These are phyloP conservation scores for Homarus gammarus DNA, from an alignment of 2,888 invertebrate genomes.

Conservation along the genomic window DNA sequence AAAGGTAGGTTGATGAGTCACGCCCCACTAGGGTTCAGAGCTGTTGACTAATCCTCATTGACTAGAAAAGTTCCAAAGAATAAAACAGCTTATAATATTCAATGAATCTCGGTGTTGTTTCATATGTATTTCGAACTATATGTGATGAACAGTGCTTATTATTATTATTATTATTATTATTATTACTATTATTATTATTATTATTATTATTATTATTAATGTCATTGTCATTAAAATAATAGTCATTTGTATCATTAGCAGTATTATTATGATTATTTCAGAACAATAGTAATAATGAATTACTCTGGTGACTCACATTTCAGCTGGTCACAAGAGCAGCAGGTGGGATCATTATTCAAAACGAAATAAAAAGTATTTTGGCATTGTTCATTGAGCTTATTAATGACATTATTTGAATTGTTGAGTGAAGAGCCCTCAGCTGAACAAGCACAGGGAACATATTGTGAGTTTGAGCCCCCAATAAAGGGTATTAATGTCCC, in stretches of 20 bases:
- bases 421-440: not conserved
- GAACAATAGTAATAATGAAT: not conserved
- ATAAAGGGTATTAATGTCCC: not conserved
- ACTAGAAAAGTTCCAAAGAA: no score
- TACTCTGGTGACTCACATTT: not conserved
- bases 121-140: no score
- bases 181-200: slow-evolving; percentile 12
- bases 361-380: not conserved
- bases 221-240: slow-evolving; percentile 13
- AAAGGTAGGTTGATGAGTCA: no score
- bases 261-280: not conserved
- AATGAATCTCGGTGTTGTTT: no score
- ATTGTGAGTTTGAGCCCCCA: not conserved
- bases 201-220: not conserved
- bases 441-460: not conserved
- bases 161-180: not conserved
- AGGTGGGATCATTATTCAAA: not conserved
- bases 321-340: no score
- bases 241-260: not conserved
- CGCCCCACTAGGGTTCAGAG: no score
- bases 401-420: not conserved
- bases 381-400: not conserved
- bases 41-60: no score
- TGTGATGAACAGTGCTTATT: no score
- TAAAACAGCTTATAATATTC: no score